Conservation (phyloP, 2,888 invertebrate genomes). For the Lomographa bimaculata region DNA sequence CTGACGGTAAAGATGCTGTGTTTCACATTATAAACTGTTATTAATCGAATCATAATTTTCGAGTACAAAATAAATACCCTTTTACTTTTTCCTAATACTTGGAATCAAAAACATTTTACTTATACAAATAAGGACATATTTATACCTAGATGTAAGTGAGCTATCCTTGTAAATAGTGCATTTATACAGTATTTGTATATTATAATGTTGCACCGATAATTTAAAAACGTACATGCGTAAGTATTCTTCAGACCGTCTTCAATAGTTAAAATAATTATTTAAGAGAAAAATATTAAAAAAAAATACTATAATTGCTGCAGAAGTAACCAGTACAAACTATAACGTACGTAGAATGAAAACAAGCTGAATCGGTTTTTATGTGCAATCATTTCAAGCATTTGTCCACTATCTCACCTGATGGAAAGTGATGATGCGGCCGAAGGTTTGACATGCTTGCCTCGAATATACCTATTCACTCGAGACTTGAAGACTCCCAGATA, state of each 20-base stretch:
- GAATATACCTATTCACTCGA: no score
- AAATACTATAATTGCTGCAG: no score
- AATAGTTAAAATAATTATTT: no score
- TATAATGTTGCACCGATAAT: slow-evolving; percentile 32
- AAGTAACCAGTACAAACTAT: no score
- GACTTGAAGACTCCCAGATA: no score
- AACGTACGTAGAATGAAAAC: neutral
- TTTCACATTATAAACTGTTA: slow-evolving; percentile 3
- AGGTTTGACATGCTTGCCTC: no score
- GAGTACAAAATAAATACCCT: slow-evolving; percentile 21
- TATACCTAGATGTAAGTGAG: slow-evolving; percentile 23
- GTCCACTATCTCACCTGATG: no score
- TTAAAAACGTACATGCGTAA: slow-evolving; percentile 4
- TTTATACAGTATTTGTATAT: slow-evolving; percentile 50
- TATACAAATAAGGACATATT: slow-evolving; percentile 8
- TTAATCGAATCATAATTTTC: slow-evolving; percentile 12
- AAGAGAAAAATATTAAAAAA: no score
- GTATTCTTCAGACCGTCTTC: slow-evolving; percentile 8
- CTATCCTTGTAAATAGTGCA: slow-evolving; percentile 47
- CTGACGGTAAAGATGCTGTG: neutral
- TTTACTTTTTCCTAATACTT: slow-evolving; percentile 16
- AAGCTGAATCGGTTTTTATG: no score
- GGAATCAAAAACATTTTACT: slow-evolving; percentile 2
- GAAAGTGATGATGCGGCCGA: no score
- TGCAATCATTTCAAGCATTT: no score